phyloP scores from a whole-genome alignment of 2,888 invertebrate genomes.

The Isoperla grammatica region DNA sequence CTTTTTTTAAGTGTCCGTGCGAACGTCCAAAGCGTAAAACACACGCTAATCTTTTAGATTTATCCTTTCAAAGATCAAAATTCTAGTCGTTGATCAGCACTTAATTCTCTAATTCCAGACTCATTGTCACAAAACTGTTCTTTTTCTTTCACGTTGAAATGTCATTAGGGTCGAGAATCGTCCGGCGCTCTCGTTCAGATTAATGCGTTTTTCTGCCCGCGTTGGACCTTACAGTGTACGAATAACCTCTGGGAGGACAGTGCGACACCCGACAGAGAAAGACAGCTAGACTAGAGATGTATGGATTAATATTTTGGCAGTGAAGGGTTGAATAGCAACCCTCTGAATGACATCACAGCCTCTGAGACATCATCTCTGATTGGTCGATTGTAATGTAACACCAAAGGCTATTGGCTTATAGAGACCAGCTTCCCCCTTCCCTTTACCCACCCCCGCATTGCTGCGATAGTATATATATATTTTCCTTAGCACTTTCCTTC shows the following conservation, averaged over 20 bases:
- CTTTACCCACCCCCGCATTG: not conserved
- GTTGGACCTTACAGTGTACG: conserved; percentile 8
- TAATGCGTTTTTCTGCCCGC: not conserved
- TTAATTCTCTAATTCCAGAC: too few relatives aligned
- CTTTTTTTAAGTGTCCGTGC: too few relatives aligned
- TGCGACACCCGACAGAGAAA: conserved; percentile 10
- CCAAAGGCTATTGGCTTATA: conserved; percentile 29
- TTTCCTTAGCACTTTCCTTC: conserved; percentile 32
- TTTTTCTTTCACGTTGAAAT: not conserved
- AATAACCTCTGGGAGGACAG: not conserved
- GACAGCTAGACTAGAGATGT: conserved; percentile 25
- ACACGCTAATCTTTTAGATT: too few relatives aligned
- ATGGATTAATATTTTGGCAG: conserved; percentile 32
- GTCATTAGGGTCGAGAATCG: not conserved
- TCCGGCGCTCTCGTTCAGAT: not conserved
- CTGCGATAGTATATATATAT: conserved; percentile 25
- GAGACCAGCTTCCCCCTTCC: not conserved
- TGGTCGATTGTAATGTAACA: conserved; percentile 28
- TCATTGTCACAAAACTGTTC: too few relatives aligned
- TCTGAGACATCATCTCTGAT: conserved; percentile 24
- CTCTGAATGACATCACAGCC: conserved; percentile 17
- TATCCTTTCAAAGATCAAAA: too few relatives aligned
- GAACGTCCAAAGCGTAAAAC: too few relatives aligned
- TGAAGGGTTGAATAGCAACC: conserved; percentile 29
- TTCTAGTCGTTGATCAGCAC: too few relatives aligned